phyloP scores from a whole-genome alignment of 92 coral and sea anemone species.

The Nematostella vectensis region DNA sequence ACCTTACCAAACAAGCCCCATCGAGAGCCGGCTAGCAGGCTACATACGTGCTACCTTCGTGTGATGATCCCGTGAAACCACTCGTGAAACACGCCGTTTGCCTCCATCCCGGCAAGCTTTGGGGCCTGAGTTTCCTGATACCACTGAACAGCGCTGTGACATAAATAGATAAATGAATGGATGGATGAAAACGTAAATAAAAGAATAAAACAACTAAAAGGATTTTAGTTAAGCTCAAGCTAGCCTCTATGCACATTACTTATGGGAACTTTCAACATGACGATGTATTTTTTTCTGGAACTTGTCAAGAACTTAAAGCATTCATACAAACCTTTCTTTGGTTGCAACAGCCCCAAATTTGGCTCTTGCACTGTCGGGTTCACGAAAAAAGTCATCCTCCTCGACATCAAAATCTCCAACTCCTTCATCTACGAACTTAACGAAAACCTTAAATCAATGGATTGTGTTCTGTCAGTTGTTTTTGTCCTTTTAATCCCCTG shows the following conservation, averaged over 20 bases:
- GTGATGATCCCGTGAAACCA: slow-evolving; percentile 88
- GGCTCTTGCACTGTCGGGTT: slow-evolving; percentile 32
- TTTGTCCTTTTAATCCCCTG: not conserved
- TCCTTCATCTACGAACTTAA: slow-evolving; percentile 48
- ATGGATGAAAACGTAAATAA: not conserved
- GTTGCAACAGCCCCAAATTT: slow-evolving; percentile 55
- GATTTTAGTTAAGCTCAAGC: too few relatives aligned
- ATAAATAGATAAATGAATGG: too few relatives aligned
- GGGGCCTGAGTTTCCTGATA: slow-evolving; percentile 81
- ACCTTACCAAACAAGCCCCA: too few relatives aligned
- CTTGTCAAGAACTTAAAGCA: too few relatives aligned
- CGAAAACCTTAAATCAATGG: not conserved
- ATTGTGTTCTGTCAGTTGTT: too few relatives aligned
- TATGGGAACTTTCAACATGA: too few relatives aligned
- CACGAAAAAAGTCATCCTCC: slow-evolving; percentile 61
- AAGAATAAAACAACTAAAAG: not conserved
- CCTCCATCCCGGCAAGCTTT: slow-evolving; percentile 70
- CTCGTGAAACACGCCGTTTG: slow-evolving; percentile 54
- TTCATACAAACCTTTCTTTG: slow-evolving; percentile 66
- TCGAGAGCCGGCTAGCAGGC: too few relatives aligned
- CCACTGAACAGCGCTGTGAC: slow-evolving; percentile 80
- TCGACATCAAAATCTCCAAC: slow-evolving; percentile 52
- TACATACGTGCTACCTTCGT: slow-evolving; percentile 54
- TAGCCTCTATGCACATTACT: too few relatives aligned
- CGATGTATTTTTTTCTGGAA: too few relatives aligned